Percentiles rank a stretch among this genome's conserved stretches.
Evolutionary conservation across 2,797 vertebrate genomes (phyloP).

Genomic region (Sebastes reedi): DNA sequence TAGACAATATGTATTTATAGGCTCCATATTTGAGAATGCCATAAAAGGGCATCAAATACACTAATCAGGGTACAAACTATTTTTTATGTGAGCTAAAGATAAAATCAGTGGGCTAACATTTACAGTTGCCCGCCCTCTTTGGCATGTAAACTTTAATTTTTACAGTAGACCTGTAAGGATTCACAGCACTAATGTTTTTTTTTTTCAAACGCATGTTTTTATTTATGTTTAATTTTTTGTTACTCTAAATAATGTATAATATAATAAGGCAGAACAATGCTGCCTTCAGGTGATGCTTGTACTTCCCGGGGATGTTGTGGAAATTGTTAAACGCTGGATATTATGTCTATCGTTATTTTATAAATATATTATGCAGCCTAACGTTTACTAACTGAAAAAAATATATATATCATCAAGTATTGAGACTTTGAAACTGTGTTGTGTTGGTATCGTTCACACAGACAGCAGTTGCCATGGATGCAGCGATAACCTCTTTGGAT

Average conservation of each 20-base stretch:
- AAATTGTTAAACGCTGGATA: background rate
- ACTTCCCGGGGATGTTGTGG: fast-evolving
- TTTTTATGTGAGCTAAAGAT: constrained; percentile 29
- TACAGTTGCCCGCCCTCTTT: background rate
- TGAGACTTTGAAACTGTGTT: background rate
- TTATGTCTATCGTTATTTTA: background rate
- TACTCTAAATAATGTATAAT: background rate
- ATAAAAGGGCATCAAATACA: background rate
- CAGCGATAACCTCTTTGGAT: background rate
- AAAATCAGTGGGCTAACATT: background rate
- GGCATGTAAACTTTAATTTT: background rate
- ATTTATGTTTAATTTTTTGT: background rate
- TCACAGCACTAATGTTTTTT: background rate
- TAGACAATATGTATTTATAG: background rate
- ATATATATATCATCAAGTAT: background rate
- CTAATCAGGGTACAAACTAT: background rate
- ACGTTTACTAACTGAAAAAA: background rate
- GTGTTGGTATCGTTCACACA: background rate
- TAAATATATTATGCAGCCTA: background rate
- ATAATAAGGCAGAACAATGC: background rate
- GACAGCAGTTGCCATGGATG: background rate
- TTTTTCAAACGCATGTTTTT: too few relatives aligned
- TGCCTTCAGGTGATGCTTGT: background rate
- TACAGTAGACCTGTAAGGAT: background rate
- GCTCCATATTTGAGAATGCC: background rate